Evolutionary conservation across 2,797 vertebrate species (phyloP).

Genomic region (Gadopsis bispinosus): DNA sequence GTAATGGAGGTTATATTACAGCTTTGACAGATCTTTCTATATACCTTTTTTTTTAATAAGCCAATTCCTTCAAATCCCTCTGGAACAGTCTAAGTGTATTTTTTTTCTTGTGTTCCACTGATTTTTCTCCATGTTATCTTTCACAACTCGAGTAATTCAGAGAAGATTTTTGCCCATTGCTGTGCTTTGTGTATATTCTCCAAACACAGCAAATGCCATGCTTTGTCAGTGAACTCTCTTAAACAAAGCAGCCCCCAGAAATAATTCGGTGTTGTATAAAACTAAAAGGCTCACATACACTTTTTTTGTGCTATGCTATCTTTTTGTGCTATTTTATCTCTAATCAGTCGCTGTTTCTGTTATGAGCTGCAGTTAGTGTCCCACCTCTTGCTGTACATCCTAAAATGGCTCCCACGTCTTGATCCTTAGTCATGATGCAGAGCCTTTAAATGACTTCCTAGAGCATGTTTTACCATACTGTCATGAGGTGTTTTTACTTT

Average conservation of each 20-base stretch:
- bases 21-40: slow-evolving; percentile 17
- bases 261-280: slow-evolving; percentile 9
- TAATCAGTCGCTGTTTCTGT: not conserved
- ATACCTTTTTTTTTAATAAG: not conserved
- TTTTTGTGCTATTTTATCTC: slow-evolving; percentile 4
- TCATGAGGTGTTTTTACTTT: not conserved
- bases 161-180: slow-evolving; percentile 10
- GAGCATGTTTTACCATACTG: not conserved
- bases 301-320: too few relatives aligned
- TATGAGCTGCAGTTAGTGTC: slow-evolving; percentile 11
- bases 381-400: not conserved
- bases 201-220: not conserved
- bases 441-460: slow-evolving; percentile 19
- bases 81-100: slow-evolving; percentile 10
- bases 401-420: slow-evolving; percentile 24
- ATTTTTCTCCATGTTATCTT: slow-evolving; percentile 17
- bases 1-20: not conserved
- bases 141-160: slow-evolving; percentile 27
- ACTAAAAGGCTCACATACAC: slow-evolving; percentile 17
- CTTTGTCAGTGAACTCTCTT: slow-evolving; percentile 15
- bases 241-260: slow-evolving; percentile 1
- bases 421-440: not conserved
- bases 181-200: not conserved
- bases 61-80: slow-evolving; percentile 2
- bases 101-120: not conserved